Evolutionary conservation across 2,797 vertebrate genomes (phyloP).

Genomic region (Paguma larvata): DNA sequence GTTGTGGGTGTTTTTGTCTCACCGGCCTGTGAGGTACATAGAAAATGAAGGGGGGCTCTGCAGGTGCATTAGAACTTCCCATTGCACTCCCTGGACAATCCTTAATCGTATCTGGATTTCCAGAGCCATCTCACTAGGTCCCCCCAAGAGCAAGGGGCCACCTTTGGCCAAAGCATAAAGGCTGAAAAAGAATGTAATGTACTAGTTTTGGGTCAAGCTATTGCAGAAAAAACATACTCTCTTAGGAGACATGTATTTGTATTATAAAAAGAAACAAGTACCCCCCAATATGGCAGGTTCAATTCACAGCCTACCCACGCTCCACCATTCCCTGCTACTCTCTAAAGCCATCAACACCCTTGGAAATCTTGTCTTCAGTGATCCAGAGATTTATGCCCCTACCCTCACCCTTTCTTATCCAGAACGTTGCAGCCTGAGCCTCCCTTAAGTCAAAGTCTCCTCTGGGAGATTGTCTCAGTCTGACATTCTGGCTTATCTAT

Average conservation of each 20-base stretch:
- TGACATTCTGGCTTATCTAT: background rate
- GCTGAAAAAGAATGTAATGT: background rate
- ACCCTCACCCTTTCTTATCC: background rate
- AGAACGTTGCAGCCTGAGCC: background rate
- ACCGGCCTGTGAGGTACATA: background rate
- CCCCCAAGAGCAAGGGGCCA: background rate
- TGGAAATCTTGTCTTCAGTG: background rate
- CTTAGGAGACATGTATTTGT: background rate
- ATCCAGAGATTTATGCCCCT: background rate
- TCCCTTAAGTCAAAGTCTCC: background rate
- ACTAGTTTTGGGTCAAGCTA: background rate
- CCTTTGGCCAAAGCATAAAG: background rate
- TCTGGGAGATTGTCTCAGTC: background rate
- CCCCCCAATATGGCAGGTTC: background rate
- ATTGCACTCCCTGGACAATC: fast-evolving
- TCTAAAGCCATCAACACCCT: background rate
- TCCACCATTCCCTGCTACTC: background rate
- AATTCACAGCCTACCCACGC: background rate
- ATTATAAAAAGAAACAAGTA: background rate
- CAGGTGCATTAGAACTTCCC: too few relatives aligned
- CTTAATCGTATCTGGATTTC: background rate
- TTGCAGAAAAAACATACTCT: background rate
- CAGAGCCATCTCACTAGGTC: background rate
- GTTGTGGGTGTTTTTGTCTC: background rate
- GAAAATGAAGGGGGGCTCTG: background rate